Conservation (phyloP, 1,140 invertebrate genomes). For the Brachionus calyciflorus region DNA sequence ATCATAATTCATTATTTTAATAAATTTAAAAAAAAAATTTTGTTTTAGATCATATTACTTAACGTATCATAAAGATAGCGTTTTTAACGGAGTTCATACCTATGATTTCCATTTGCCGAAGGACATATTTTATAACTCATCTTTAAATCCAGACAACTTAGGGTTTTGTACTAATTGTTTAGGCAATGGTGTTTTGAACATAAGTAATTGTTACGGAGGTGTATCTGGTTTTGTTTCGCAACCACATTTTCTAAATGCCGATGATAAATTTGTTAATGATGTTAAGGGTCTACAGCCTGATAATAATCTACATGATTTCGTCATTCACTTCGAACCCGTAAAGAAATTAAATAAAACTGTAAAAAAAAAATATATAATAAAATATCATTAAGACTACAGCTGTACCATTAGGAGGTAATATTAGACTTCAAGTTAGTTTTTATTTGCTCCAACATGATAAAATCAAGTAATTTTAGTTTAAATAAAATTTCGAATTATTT, state of each 20-base stretch:
- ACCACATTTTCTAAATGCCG: constrained; percentile 46
- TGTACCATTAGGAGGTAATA: constrained; percentile 34
- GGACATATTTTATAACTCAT: neutral
- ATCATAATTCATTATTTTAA: too few relatives aligned
- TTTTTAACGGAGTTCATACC: neutral
- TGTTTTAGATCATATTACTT: constrained; percentile 35
- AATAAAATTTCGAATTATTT: too few relatives aligned
- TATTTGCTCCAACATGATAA: constrained; percentile 11
- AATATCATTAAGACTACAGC: constrained; percentile 10
- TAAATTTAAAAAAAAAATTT: neutral
- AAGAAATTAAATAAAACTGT: too few relatives aligned
- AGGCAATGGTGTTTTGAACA: constrained; percentile 38
- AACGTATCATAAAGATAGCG: neutral
- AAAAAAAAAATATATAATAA: neutral
- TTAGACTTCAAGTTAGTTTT: constrained; percentile 45
- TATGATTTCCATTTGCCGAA: constrained; percentile 43
- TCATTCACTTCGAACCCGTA: constrained; percentile 31
- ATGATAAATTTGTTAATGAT: neutral
- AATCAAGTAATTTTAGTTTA: constrained; percentile 34
- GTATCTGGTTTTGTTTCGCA: constrained; percentile 27
- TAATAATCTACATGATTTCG: constrained; percentile 21
- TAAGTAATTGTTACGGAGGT: constrained; percentile 38
- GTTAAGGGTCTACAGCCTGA: constrained; percentile 13
- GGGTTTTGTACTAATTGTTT: constrained; percentile 39
- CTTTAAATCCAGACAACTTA: constrained; percentile 10